phyloP scores from a whole-genome alignment of 2,797 vertebrate genomes.

The Lepilemur septentrionalis region DNA sequence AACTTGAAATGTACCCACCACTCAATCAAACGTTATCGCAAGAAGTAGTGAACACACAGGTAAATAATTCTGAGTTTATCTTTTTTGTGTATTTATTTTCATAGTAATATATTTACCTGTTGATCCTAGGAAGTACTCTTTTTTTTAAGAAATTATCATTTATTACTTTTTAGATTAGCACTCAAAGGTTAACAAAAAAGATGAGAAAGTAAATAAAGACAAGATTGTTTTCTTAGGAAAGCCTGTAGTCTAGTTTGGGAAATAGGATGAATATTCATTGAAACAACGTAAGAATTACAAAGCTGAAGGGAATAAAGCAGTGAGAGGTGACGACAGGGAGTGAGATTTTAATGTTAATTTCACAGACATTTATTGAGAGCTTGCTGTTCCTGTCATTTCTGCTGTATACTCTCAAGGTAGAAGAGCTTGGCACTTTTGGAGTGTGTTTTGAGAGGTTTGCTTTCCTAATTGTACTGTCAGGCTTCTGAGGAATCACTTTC shows the following conservation, averaged over 20 bases:
- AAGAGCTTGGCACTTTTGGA: neutral
- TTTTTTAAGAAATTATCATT: neutral
- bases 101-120: slow-evolving; percentile 1
- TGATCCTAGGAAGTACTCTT: neutral
- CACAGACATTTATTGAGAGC: neutral
- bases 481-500: neutral
- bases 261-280: neutral
- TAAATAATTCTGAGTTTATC: slow-evolving; percentile 77
- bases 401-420: neutral
- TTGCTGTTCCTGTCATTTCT: neutral
- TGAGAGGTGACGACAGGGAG: neutral
- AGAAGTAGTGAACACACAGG: slow-evolving; percentile 95
- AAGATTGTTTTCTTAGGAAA: neutral
- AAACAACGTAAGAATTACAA: neutral
- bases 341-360: neutral
- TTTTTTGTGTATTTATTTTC: slow-evolving; percentile 22
- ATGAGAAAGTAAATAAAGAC: neutral
- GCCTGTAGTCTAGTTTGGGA: neutral
- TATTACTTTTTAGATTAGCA: neutral
- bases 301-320: neutral
- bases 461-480: neutral
- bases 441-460: neutral
- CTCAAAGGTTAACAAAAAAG: neutral
- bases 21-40: slow-evolving; percentile 88
- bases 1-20: slow-evolving; percentile 94